Evolutionary conservation across 2,113 vertebrate genomes (phyloP), one percentile per base, ranked within the genome.

Genomic region (Cisticola juncidis): DNA sequence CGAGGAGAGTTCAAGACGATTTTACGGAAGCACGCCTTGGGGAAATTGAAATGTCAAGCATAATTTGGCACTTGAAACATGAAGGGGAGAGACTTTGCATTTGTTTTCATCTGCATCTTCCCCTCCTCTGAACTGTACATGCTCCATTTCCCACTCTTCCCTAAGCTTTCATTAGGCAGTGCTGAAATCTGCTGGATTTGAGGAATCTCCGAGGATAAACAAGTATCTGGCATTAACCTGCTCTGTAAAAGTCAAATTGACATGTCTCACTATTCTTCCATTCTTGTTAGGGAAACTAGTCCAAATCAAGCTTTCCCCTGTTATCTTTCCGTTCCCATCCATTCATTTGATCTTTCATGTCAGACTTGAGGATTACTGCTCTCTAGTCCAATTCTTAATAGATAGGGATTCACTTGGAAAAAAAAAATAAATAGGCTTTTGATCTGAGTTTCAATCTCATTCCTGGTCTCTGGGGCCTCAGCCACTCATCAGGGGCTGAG

Each of bases 21-120:
- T 97, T 97, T 96, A 95, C 38, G 22, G 96, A 92, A 97, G 94
- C 56, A 17, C 54, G 93, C 97, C 95, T 97, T 92, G 90, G 98
- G 97, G 96, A 97, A 97, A 98, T 98, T 95, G 97, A 98, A 98
- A 98, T 98, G 97, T 97, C 97, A 98, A 96, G 97, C 96, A 96
- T 97, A 97, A 98, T 98, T 98, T 98, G 97, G 94, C 78, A 95
- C 97, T 97, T 97, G 95, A 97, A 97, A 98, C 89, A 88, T 91
- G 95, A 97, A 94, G 94, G 84, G 90, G 90, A 95, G 96, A 96
- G 90, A 64, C 42, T 96, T 97, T 95, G 91, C 92, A 92, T 95
- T 98, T 96, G 95, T 94, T 97, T 96, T 95, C 93, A 96, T 96
- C 88, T 93, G 60, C 83, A 91, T 96, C 94, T 95, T 73, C 85